Conservation (phyloP, 2,113 vertebrate species). For the Pelodiscus sinensis region DNA sequence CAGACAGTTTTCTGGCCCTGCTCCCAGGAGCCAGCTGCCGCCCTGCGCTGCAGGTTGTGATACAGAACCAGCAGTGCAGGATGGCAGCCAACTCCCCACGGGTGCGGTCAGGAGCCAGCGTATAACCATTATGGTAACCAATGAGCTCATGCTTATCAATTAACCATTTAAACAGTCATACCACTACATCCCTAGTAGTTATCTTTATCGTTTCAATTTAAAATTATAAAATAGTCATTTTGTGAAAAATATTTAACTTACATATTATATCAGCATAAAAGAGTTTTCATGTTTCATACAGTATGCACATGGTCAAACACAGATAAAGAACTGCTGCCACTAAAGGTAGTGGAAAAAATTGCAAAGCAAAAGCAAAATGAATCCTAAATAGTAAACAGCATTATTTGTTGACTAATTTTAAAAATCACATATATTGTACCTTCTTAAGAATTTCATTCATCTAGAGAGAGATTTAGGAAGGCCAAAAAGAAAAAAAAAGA, state of each 20-base stretch:
- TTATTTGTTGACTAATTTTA: neutral
- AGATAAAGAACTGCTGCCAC: neutral
- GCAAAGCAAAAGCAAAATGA: neutral
- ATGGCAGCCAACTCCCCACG: too few relatives aligned
- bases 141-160: too few relatives aligned
- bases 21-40: too few relatives aligned
- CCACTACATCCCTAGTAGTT: too few relatives aligned
- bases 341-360: neutral
- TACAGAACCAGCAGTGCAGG: too few relatives aligned
- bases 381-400: neutral
- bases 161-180: too few relatives aligned
- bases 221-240: neutral
- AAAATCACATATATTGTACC: conserved; percentile 65
- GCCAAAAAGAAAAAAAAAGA: conserved; percentile 54
- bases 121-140: too few relatives aligned
- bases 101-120: too few relatives aligned
- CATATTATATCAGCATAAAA: neutral
- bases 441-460: conserved; percentile 84
- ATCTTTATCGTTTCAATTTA: neutral
- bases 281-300: neutral
- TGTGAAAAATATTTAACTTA: conserved; percentile 48
- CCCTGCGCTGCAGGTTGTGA: too few relatives aligned
- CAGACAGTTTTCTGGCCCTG: too few relatives aligned
- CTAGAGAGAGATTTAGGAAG: conserved; percentile 78
- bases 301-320: neutral